Evolutionary conservation across 2,888 invertebrate species (phyloP), one percentile per base, ranked within the genome.

Genomic region (Leptarthrus brevirostris): DNA sequence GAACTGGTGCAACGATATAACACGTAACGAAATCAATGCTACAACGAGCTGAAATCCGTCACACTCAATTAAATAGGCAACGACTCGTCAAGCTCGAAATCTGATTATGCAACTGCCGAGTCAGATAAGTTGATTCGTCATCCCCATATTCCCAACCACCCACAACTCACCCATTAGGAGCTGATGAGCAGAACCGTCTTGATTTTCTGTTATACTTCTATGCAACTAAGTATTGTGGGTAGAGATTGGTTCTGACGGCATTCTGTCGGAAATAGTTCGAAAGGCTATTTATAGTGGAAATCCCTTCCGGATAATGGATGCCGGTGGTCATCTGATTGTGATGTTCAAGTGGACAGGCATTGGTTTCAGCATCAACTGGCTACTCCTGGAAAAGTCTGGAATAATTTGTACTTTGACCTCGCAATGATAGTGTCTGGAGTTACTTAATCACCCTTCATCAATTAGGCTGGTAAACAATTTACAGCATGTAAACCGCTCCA

Each of bases 381-480:
- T 20, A 20, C 47, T 47, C 47, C 4, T 47, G 3, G 12, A 14
- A 14, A 12, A 12, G 47, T 47, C 47, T 12, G 6, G 16, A 12
- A 4, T 47, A 47, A 47, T 47, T 49, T 49, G 49, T 49, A 49
- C 49, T 49, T 49, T 49, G 49, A 49, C 49, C 49, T 49, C 49
- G 5, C 16, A 18, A 18, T 16, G 49, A 49, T n/a, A 20, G 49
- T 6, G 49, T 49, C 49, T 16, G 16, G 20, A 20, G 49, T n/a
- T 18, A 12, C 49, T 49, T 18, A 49, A 49, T 49, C 16, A 18
- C 20, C 3, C 16, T 5, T 5, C 16, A 16, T 49, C 18, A 49
- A 49, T 49, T 49, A 16, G 49, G 4, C 20, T 8, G 20, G 49
- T 49, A 20, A 49, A 20, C 49, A 40, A 40, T 6, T 12, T 40